Conservation (phyloP, 2,888 invertebrate genomes). For the Melanostoma scalare region DNA sequence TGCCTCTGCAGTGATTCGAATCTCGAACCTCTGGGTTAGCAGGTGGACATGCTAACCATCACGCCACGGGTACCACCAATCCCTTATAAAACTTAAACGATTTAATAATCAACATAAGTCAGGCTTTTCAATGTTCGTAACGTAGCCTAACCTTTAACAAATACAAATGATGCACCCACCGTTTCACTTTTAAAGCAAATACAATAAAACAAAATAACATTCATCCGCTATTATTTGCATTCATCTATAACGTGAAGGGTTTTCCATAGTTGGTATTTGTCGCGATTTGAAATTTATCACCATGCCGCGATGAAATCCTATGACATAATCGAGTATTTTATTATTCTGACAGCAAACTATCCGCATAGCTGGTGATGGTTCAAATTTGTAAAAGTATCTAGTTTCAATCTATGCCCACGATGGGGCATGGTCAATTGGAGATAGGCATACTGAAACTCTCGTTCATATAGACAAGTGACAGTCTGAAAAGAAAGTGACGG, state of each 20-base stretch:
- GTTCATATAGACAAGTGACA: slow-evolving; percentile 53
- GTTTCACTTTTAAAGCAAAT: too few relatives aligned
- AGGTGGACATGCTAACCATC: too few relatives aligned
- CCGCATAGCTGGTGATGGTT: slow-evolving; percentile 63
- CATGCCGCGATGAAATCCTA: slow-evolving; percentile 5
- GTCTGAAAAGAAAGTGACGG: slow-evolving; percentile 71
- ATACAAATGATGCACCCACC: too few relatives aligned
- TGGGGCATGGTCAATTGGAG: slow-evolving; percentile 4
- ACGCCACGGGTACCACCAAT: too few relatives aligned
- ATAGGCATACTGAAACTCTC: slow-evolving; percentile 6
- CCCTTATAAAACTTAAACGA: too few relatives aligned
- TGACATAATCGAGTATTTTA: slow-evolving; percentile 67
- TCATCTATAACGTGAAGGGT: slow-evolving; percentile 2
- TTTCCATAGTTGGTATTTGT: slow-evolving; percentile 17
- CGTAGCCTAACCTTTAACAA: too few relatives aligned
- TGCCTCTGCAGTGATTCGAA: too few relatives aligned
- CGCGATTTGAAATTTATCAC: slow-evolving; percentile 12
- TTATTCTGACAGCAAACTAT: slow-evolving; percentile 62
- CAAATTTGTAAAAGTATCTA: slow-evolving; percentile 48
- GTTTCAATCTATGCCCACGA: slow-evolving; percentile 19
- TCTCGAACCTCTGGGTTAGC: too few relatives aligned
- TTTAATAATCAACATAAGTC: too few relatives aligned
- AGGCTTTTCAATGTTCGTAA: too few relatives aligned
- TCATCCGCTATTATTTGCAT: neutral
- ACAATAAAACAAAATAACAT: too few relatives aligned